phyloP scores from a whole-genome alignment of 2,113 vertebrate genomes.

The Tetraodon nigroviridis region DNA sequence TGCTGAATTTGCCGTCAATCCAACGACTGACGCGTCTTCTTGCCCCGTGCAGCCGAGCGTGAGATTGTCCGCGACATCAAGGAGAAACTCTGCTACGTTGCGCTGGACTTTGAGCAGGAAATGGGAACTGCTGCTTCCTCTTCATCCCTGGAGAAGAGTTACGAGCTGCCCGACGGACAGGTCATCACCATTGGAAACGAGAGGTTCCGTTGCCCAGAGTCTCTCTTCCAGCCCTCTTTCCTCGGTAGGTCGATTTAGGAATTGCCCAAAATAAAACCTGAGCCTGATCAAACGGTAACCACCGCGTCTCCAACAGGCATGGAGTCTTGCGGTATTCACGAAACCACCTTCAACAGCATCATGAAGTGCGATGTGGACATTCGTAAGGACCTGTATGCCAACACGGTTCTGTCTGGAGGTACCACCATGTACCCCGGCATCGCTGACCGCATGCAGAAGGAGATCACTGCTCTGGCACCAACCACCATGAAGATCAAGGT shows the following conservation, averaged over 20 bases:
- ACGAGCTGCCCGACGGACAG: conserved; percentile 93
- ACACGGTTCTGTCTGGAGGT: conserved; percentile 73
- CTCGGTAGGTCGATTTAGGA: conserved; percentile 71
- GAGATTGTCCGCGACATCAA: conserved; percentile 98
- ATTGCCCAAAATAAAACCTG: background rate
- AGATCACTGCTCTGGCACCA: conserved; percentile 74
- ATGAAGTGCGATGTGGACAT: conserved; percentile 78
- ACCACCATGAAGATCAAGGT: conserved; percentile 79
- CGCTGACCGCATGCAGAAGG: conserved; percentile 76
- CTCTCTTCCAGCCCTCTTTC: conserved; percentile 97
- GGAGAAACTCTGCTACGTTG: conserved; percentile 95
- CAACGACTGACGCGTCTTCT: no score
- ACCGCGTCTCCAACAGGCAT: conserved; percentile 59
- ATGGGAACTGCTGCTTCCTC: conserved; percentile 92
- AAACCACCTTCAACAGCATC: conserved; percentile 76
- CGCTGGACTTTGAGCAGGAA: conserved; percentile 97
- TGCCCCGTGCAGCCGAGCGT: conserved; percentile 77
- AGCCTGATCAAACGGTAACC: background rate
- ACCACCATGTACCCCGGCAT: conserved; percentile 73
- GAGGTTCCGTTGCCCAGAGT: conserved; percentile 93
- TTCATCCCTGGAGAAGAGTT: conserved; percentile 96
- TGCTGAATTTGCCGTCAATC: no score
- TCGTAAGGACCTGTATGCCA: conserved; percentile 76
- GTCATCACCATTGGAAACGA: conserved; percentile 97
- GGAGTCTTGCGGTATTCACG: conserved; percentile 73